Percentiles rank a stretch among this genome's conserved stretches.
phyloP scores from a whole-genome alignment of 2,113 vertebrate genomes.

The Ancistrus triradiatus region DNA sequence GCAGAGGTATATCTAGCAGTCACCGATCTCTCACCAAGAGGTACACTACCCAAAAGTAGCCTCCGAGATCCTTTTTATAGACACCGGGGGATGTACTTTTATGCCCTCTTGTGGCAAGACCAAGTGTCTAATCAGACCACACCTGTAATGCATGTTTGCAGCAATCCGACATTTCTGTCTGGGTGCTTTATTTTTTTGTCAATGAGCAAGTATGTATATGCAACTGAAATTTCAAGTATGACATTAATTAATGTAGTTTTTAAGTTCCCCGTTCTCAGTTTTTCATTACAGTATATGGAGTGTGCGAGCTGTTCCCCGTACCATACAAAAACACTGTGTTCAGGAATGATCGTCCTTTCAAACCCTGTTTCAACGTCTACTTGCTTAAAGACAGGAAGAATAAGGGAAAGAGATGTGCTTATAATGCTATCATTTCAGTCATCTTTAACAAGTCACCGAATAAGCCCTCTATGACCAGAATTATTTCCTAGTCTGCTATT shows the following conservation, averaged over 20 bases:
- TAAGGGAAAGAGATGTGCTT: not conserved
- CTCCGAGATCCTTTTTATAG: too few species aligned
- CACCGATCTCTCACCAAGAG: too few species aligned
- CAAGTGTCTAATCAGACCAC: too few species aligned
- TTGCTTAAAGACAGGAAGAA: conserved; percentile 19
- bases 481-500: conserved; percentile 45
- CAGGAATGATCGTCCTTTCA: not conserved
- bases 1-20: too few species aligned
- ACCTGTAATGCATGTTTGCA: too few species aligned
- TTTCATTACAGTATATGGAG: not conserved
- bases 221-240: conserved; percentile 19
- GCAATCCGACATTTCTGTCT: too few species aligned
- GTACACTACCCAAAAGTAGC: too few species aligned
- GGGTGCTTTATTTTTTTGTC: too few species aligned
- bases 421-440: conserved; percentile 26
- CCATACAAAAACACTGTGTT: not conserved
- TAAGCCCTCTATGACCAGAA: too few species aligned
- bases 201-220: too few species aligned
- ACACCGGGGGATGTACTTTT: too few species aligned
- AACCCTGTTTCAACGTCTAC: not conserved
- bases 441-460: not conserved
- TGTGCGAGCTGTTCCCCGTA: not conserved
- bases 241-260: not conserved
- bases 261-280: not conserved
- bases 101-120: too few species aligned